Evolutionary conservation across 1,140 invertebrate species (phyloP), one percentile per base, ranked within the genome.

Genomic region (Carcinoscorpius rotundicauda): DNA sequence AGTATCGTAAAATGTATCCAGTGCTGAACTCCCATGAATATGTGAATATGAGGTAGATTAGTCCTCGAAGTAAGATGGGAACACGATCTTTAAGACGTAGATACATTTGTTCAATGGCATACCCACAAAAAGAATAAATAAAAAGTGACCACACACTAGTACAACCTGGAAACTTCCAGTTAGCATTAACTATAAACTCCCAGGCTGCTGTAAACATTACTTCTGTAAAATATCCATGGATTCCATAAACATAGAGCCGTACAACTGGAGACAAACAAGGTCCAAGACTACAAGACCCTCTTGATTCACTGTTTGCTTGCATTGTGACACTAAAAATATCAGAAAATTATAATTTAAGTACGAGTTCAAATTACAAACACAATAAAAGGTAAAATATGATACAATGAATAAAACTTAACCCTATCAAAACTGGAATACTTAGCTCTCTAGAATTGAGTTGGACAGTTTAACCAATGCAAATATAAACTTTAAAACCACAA

Each of bases 161-260:
- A 60, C 73, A 74, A 10, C 75, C 75, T 29, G 76, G 74, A 52
- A 82, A 75, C 66, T 78, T 81, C 76, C 76, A 79, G 68, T 82
- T 80, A 29, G 71, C 63, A 66, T 77, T 77, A 8, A 79, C 75
- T 1, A 80, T 75, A 71, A 81, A 81, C 62, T 82, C 80, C 79
- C 79, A 82, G 6, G 74, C 66, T 10, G 80, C 79, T 6, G 81
- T 82, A 69, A 81, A 82, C 69, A 79, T 78, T 4, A 82, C 76
- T 73, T 82, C 81, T 56, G 76, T 76, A 11, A 79, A 76, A 72
- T 78, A 81, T 51, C 81, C 81, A 72, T 81, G 80, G 9, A 82
- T 75, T 5, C 78, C 81, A 71, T 82, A 82, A 60, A 81, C 76
- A 67, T 81, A 81, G 10, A 81, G 75, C 59, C 79, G 72, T 51